Evolutionary conservation across 2,113 vertebrate genomes (phyloP).

Genomic region (Chaetura pelagica): DNA sequence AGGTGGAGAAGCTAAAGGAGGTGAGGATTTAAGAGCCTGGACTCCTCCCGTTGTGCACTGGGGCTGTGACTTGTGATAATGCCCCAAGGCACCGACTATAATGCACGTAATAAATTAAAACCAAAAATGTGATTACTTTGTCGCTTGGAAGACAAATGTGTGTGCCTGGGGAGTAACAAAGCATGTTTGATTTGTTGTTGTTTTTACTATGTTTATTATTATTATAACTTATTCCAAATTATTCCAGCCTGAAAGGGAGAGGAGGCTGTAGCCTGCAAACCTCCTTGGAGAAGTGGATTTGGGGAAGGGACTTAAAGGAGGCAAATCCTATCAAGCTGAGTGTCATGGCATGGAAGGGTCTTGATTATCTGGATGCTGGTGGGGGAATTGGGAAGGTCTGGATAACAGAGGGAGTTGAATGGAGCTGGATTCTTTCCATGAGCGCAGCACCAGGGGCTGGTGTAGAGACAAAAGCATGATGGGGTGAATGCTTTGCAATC

Average conservation of each 20-base stretch:
- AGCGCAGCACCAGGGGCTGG: not conserved
- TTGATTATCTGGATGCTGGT: not conserved
- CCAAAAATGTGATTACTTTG: slow-evolving; percentile 73
- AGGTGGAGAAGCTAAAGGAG: slow-evolving; percentile 52
- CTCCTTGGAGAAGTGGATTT: not conserved
- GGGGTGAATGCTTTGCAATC: fast-evolving
- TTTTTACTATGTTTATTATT: slow-evolving; percentile 64
- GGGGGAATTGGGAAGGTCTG: not conserved
- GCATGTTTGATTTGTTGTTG: slow-evolving; percentile 68
- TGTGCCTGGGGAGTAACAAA: slow-evolving; percentile 69
- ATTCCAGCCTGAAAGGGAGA: slow-evolving; percentile 1
- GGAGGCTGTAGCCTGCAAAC: not conserved
- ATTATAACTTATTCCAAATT: slow-evolving; percentile 67
- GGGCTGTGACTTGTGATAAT: slow-evolving; percentile 59
- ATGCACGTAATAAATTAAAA: slow-evolving; percentile 68
- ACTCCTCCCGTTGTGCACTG: not conserved
- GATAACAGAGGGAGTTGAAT: fast-evolving
- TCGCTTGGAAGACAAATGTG: slow-evolving; percentile 60
- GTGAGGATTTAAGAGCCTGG: slow-evolving; percentile 61
- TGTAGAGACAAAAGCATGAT: fast-evolving
- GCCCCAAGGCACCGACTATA: slow-evolving; percentile 44
- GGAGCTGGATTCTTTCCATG: not conserved
- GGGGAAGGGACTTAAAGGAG: not conserved
- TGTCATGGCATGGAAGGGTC: not conserved
- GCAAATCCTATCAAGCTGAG: not conserved